Base-by-base conservation (phyloP, 1,140 invertebrate genomes). In the Whitmania pigra region DNA sequence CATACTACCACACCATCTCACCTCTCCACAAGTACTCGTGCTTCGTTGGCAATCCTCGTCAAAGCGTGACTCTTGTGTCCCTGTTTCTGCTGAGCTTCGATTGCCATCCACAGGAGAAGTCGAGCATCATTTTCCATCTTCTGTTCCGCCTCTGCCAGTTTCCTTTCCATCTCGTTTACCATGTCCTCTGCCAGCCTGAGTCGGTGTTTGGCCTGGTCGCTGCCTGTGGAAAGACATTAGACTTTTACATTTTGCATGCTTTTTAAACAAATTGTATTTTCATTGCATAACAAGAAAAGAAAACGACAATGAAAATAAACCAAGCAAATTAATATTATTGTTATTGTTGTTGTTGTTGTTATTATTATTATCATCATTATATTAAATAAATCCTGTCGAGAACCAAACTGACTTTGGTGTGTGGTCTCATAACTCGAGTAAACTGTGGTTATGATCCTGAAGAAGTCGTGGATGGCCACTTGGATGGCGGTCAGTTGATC, bases 61-160 rank as follows among this genome's bases (percentile, higher is more conserved):
- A 97, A 95, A 76, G 91, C 88, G 29, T 89, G 86, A 22, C 91
- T 94, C 78, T 94, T 90, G 75, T 92, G 89, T 9, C 93, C 93
- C 80, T 92, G 91, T 80, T 91, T 87, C 60, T 88, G 86, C 0
- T 92, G 91, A 55, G 90, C 87, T 76, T 90, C 87, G 78, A 87
- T 86, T 0, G 93, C 93, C 76, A 89, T 88, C 0, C 86, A 81
- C 57, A 95, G 81, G 0, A 92, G 91, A 29, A 85, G 85, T 27
- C 85, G 84, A 5, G 92, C 93, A 78, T 94, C 90, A 0, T 87
- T 88, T 70, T 90, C 88, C 27, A 95, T 83, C 75, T 89, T 88
- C 74, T 89, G 86, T 71, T 80, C 76, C 0, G 79, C 80, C 25
- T 79, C 78, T 74, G 85, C 86, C 49, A 92, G 82, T 63, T 89